These are phyloP conservation scores for Amphipyra berbera DNA, from an alignment of 2,888 invertebrate genomes.

Conservation along the genomic window DNA sequence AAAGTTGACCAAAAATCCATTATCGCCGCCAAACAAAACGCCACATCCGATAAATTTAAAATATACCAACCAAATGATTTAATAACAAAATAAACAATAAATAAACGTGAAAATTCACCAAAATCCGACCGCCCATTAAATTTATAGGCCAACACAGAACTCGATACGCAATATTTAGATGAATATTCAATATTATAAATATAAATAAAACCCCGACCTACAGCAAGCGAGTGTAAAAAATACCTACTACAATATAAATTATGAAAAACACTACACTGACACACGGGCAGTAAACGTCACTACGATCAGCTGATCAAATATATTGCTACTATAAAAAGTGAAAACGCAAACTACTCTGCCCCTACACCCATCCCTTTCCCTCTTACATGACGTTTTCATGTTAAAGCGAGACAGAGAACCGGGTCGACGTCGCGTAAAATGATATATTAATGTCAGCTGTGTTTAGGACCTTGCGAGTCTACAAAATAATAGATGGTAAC, in stretches of 20 bases:
- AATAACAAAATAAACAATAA: slow-evolving; percentile 67
- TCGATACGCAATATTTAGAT: slow-evolving; percentile 70
- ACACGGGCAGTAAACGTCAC: slow-evolving; percentile 87
- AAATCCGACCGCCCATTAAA: slow-evolving; percentile 63
- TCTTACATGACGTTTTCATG: slow-evolving; percentile 37
- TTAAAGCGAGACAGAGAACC: slow-evolving; percentile 63
- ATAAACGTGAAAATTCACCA: slow-evolving; percentile 65
- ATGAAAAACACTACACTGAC: slow-evolving; percentile 86
- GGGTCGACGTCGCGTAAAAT: slow-evolving; percentile 86
- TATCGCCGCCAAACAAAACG: slow-evolving; percentile 52
- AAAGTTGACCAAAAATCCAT: slow-evolving; percentile 42
- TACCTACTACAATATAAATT: slow-evolving; percentile 86
- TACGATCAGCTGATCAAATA: slow-evolving; percentile 90
- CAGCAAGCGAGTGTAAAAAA: slow-evolving; percentile 79
- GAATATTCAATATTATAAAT: slow-evolving; percentile 84
- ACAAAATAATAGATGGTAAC: slow-evolving; percentile 90
- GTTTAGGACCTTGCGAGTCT: slow-evolving; percentile 90
- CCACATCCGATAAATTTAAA: slow-evolving; percentile 55
- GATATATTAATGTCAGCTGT: slow-evolving; percentile 90
- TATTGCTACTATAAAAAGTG: slow-evolving; percentile 90
- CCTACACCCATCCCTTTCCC: slow-evolving; percentile 74
- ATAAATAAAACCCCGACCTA: slow-evolving; percentile 87
- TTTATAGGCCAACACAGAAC: slow-evolving; percentile 63
- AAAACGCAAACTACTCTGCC: slow-evolving; percentile 86
- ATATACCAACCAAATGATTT: slow-evolving; percentile 58